These are phyloP conservation scores for Heliangelus exortis DNA, from an alignment of 2,797 vertebrate genomes.

Conservation along the genomic window DNA sequence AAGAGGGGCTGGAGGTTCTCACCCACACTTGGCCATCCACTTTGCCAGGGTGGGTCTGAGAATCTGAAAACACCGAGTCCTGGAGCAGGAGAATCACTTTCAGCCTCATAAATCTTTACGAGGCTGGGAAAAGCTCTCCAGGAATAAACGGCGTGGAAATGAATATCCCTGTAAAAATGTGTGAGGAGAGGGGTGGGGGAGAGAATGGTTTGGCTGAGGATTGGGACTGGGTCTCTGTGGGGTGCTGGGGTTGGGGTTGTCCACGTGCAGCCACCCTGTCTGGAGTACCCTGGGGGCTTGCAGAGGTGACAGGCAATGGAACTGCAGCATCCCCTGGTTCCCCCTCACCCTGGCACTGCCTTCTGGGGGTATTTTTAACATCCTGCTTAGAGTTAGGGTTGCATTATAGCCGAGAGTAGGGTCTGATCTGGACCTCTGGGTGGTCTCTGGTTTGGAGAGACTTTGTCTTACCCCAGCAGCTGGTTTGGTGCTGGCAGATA, in stretches of 20 bases:
- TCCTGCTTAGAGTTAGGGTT: not conserved
- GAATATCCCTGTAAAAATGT: not conserved
- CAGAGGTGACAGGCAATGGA: not conserved
- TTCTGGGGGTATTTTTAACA: not conserved
- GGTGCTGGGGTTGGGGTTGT: accelerated
- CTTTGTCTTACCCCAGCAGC: not conserved
- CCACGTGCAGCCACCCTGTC: too few species aligned
- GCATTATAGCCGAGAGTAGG: not conserved
- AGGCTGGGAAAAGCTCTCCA: conserved; percentile 26
- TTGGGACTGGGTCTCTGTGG: accelerated
- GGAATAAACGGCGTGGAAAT: not conserved
- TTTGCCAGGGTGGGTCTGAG: not conserved
- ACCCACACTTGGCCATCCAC: not conserved
- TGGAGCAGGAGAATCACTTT: not conserved
- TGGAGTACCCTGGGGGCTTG: too few species aligned
- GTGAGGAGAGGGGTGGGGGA: not conserved
- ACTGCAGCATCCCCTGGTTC: too few species aligned
- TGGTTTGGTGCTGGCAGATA: conserved; percentile 53
- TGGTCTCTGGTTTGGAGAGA: not conserved
- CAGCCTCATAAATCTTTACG: conserved; percentile 7
- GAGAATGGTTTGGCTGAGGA: not conserved
- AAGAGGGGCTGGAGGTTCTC: not conserved
- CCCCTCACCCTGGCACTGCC: not conserved
- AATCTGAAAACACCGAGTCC: not conserved
- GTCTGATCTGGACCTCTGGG: not conserved